Base-by-base conservation (phyloP, 2,888 invertebrate species). In the Ferrisia virgata region DNA sequence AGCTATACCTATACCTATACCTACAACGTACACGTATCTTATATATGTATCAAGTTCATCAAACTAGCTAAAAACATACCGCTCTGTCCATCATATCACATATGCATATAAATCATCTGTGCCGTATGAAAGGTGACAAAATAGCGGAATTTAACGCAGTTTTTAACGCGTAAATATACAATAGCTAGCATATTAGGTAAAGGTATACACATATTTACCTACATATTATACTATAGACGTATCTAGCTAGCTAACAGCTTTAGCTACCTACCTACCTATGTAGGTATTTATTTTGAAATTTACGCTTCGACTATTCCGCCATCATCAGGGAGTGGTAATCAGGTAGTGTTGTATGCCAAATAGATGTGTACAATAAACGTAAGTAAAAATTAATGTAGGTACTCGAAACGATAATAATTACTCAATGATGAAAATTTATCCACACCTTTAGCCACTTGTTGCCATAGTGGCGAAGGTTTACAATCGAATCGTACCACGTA, bases 11-110 rank as follows among this genome's bases (percentile, higher is more conserved):
- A n/a, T n/a, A n/a, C n/a, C n/a, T n/a, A n/a, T n/a, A n/a, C n/a
- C n/a, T n/a, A n/a, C n/a, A n/a, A n/a, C n/a, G n/a, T n/a, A n/a
- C n/a, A n/a, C n/a, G n/a, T n/a, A n/a, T n/a, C n/a, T n/a, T n/a
- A n/a, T n/a, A 72, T n/a, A 33, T 33, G n/a, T 33, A 33, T 72
- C 72, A 72, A 72, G 72, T 72, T 72, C 33, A 72, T 72, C 33
- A 72, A 33, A 72, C 72, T 33, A 28, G 72, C 33, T n/a, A 2
- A 72, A 72, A 64, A 47, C n/a, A 47, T 15, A 13, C 43, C 0
- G 47, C 6, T n/a, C n/a, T 47, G n/a, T 47, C 11, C 40, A 2
- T 9, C 40, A 11, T 4, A 9, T 40, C 13, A 9, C 13, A n/a
- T n/a, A n/a, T n/a, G n/a, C 2, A n/a, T 47, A 47, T 47, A 47